Evolutionary conservation across 2,797 vertebrate genomes (phyloP).

Genomic region (Chaenodraco wilsoni): DNA sequence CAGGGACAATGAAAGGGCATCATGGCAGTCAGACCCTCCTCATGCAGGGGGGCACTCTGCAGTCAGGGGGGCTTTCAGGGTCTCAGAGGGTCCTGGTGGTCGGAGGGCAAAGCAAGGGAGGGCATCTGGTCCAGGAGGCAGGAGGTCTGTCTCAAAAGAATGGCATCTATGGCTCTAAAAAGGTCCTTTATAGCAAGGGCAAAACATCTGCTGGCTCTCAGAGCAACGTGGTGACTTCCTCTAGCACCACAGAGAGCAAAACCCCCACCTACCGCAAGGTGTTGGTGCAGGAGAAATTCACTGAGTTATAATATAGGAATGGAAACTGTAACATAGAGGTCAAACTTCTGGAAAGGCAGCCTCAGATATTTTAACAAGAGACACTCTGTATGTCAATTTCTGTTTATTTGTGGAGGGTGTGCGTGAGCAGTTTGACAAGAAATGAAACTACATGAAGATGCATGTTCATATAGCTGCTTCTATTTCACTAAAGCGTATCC

Average conservation of each 20-base stretch:
- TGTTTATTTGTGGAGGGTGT: no score
- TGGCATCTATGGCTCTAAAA: constrained; percentile 10
- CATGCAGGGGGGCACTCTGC: constrained; percentile 52
- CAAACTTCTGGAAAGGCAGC: no score
- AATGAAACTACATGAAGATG: no score
- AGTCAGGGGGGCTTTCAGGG: constrained; percentile 42
- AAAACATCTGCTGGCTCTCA: constrained; percentile 11
- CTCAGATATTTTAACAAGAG: no score
- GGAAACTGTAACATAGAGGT: no score
- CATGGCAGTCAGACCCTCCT: constrained; percentile 50
- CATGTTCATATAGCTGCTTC: no score
- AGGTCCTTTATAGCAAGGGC: no score
- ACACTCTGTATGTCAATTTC: no score
- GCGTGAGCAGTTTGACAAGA: no score
- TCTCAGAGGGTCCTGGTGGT: constrained; percentile 69
- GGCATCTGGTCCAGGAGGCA: constrained; percentile 54
- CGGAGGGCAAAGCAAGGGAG: constrained; percentile 36
- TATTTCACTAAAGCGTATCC: no score
- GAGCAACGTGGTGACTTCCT: constrained; percentile 17
- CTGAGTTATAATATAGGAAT: background rate
- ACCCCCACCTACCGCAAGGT: constrained; percentile 40
- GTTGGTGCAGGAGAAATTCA: constrained; percentile 53
- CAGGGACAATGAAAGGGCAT: constrained; percentile 50
- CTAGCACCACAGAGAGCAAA: constrained; percentile 34
- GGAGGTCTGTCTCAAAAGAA: constrained; percentile 22